phyloP scores from a whole-genome alignment of 1,140 invertebrate genomes.

The Harpegnathos saltator region DNA sequence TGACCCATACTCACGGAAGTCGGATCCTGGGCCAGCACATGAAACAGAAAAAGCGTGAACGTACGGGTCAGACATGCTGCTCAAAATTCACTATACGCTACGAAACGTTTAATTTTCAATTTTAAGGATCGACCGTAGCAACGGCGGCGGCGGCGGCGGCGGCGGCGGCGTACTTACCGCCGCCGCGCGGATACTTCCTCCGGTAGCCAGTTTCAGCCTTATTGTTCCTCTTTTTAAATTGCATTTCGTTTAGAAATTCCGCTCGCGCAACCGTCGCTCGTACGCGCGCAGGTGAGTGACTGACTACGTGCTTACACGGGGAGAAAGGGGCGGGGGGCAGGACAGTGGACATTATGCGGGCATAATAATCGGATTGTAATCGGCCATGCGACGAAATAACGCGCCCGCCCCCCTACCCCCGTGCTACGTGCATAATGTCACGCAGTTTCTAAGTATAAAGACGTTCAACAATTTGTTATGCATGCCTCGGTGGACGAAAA shows the following conservation, averaged over 20 bases:
- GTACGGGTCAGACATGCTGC: slow-evolving; percentile 60
- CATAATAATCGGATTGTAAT: slow-evolving; percentile 83
- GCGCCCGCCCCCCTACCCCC: slow-evolving; percentile 47
- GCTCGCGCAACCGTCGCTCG: slow-evolving; percentile 60
- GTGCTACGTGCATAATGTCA: slow-evolving; percentile 69
- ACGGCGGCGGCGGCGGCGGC: not conserved
- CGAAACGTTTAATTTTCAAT: slow-evolving; percentile 77
- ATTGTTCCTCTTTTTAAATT: slow-evolving; percentile 59
- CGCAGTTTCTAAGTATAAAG: slow-evolving; percentile 75
- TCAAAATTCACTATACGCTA: slow-evolving; percentile 54
- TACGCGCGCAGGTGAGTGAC: slow-evolving; percentile 64
- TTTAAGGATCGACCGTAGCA: slow-evolving; percentile 63
- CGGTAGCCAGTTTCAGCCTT: slow-evolving; percentile 39
- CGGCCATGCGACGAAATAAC: slow-evolving; percentile 74
- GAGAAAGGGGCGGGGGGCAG: not conserved
- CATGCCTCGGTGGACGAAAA: slow-evolving; percentile 83
- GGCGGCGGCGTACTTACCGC: not conserved
- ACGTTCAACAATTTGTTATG: slow-evolving; percentile 84
- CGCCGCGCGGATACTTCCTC: not conserved
- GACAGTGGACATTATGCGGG: slow-evolving; percentile 78
- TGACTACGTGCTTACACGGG: slow-evolving; percentile 61
- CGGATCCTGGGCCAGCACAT: slow-evolving; percentile 83
- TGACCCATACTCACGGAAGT: slow-evolving; percentile 85
- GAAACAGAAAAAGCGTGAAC: slow-evolving; percentile 81
- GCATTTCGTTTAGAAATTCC: slow-evolving; percentile 67